These are phyloP conservation scores for Hetaerina titia DNA, from an alignment of 2,888 invertebrate species.

Conservation along the genomic window DNA sequence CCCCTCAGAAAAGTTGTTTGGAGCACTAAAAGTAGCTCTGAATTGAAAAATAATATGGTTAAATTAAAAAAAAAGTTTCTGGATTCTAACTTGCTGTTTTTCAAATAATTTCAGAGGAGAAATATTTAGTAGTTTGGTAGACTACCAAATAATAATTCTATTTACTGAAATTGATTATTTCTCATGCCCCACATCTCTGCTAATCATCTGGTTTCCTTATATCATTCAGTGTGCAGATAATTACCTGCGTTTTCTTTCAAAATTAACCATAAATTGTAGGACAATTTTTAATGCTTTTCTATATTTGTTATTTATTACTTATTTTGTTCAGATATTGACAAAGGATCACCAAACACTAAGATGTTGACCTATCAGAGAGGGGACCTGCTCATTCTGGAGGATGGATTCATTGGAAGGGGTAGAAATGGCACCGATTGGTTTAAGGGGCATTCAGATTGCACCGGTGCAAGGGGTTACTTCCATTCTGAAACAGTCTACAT, in stretches of 20 bases:
- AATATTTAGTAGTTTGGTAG: not conserved
- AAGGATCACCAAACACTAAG: constrained; percentile 76
- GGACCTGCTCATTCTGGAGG: constrained; percentile 89
- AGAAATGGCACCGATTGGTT: constrained; percentile 87
- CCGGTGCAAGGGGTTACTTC: constrained; percentile 88
- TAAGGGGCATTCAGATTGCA: constrained; percentile 82
- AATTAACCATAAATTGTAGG: no score
- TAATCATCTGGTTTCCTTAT: no score
- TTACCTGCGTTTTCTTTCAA: no score
- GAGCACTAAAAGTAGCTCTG: no score
- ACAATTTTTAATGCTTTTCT: no score
- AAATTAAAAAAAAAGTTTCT: not conserved
- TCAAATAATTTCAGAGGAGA: not conserved
- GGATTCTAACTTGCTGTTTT: not conserved
- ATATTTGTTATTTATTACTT: no score
- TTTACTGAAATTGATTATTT: not conserved
- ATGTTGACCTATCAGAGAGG: constrained; percentile 82
- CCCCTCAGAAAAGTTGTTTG: no score
- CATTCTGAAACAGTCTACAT: constrained; percentile 92
- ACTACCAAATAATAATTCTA: not conserved
- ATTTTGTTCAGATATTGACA: constrained; percentile 74
- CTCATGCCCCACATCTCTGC: no score
- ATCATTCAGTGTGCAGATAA: no score
- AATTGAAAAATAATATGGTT: not conserved
- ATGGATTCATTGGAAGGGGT: constrained; percentile 86